Percentiles rank a stretch among this genome's conserved stretches.
Evolutionary conservation across 2,888 invertebrate species (phyloP).

Genomic region (Pollenia amentaria): DNA sequence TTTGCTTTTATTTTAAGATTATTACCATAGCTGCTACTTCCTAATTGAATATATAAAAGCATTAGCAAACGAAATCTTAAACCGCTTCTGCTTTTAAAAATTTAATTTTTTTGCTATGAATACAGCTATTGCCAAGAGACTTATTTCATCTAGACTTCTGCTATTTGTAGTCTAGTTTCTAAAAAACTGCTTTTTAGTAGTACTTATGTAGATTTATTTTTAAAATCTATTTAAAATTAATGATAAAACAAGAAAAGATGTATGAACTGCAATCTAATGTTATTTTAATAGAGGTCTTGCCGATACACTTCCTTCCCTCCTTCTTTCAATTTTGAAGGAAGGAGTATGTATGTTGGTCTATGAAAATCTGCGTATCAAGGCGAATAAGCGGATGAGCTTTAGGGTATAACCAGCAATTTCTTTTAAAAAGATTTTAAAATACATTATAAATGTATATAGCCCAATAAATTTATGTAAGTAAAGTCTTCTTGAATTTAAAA

Average conservation of each 20-base stretch:
- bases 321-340: neutral
- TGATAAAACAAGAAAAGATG: conserved; percentile 33
- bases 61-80: too few relatives aligned
- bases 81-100: too few relatives aligned
- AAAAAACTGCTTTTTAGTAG: neutral
- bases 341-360: neutral
- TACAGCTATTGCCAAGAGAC: too few relatives aligned
- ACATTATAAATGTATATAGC: conserved; percentile 28
- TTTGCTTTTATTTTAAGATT: too few relatives aligned
- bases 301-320: neutral
- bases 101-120: too few relatives aligned
- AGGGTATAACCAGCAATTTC: conserved; percentile 7
- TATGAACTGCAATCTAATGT: conserved; percentile 58
- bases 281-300: conserved; percentile 54
- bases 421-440: conserved; percentile 42
- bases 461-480: neutral
- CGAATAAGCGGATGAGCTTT: neutral
- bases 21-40: too few relatives aligned
- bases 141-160: too few relatives aligned
- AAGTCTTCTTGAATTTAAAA: neutral
- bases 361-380: neutral
- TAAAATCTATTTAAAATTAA: conserved; percentile 21
- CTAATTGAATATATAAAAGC: too few relatives aligned
- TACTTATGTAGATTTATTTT: neutral
- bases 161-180: too few relatives aligned